Conservation (phyloP, 2,113 vertebrate species). For the Neolamprologus caudopunctatus region DNA sequence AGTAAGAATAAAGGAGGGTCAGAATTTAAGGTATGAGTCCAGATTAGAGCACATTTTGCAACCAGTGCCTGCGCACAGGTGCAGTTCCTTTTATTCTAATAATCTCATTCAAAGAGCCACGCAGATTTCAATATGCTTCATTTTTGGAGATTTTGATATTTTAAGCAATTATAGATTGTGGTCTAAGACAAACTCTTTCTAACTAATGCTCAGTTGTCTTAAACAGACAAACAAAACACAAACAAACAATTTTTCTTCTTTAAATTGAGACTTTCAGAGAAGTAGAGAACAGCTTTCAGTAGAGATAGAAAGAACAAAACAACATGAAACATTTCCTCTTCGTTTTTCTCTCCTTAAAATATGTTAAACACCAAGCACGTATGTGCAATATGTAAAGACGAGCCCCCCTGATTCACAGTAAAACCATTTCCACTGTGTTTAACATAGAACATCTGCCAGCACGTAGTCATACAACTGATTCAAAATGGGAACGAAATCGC, state of each 20-base stretch:
- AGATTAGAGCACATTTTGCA: background rate
- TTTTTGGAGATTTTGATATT: background rate
- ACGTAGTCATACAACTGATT: background rate
- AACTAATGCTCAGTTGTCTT: background rate
- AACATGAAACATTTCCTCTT: background rate
- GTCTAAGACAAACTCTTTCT: background rate
- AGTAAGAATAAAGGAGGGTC: background rate
- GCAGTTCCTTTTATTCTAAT: background rate
- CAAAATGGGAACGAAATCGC: background rate
- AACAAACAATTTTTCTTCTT: background rate
- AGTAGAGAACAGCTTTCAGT: background rate
- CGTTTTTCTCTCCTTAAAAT: background rate
- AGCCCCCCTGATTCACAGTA: background rate
- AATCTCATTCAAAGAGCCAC: background rate
- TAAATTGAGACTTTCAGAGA: background rate
- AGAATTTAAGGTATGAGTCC: background rate
- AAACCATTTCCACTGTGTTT: background rate
- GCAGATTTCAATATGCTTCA: background rate
- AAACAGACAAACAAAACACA: background rate
- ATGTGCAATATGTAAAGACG: background rate
- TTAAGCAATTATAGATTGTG: background rate
- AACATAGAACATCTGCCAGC: slow-evolving; percentile 19
- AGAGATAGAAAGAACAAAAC: background rate
- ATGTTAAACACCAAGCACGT: background rate
- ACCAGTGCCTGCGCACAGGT: background rate